These are phyloP conservation scores for Hippocampus kuda DNA, from an alignment of 2,797 vertebrate species.

Conservation along the genomic window DNA sequence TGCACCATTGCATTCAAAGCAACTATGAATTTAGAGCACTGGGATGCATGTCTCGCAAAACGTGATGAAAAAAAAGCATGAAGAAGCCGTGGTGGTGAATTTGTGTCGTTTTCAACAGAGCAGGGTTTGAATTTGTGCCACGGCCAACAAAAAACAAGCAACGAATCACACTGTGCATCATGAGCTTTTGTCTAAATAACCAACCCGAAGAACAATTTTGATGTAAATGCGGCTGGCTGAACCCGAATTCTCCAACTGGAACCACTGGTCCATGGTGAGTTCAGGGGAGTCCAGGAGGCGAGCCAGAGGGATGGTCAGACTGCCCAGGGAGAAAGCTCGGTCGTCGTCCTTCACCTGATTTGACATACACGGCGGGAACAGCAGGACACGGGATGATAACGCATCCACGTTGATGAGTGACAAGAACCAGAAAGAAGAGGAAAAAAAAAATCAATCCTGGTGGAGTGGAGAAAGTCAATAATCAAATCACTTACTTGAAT, in stretches of 20 bases:
- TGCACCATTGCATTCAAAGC: not conserved
- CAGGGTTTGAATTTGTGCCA: not conserved
- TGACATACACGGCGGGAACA: constrained; percentile 3
- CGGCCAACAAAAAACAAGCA: not conserved
- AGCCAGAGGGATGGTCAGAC: constrained; percentile 69
- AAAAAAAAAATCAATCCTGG: not conserved
- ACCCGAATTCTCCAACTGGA: constrained; percentile 78
- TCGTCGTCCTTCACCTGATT: constrained; percentile 84
- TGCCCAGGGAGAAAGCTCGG: constrained; percentile 71
- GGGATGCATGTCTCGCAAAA: too few species aligned
- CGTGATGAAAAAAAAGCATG: too few species aligned
- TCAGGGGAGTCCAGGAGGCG: constrained; percentile 68
- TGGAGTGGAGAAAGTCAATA: not conserved
- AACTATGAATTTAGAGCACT: not conserved
- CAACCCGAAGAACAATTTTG: constrained; percentile 81
- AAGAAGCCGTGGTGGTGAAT: too few species aligned
- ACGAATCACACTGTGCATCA: not conserved
- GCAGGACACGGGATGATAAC: not conserved
- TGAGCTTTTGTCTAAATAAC: constrained; percentile 4
- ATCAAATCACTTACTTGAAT: constrained; percentile 68
- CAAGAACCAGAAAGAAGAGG: not conserved
- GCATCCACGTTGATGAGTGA: not conserved
- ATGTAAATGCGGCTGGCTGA: constrained; percentile 77
- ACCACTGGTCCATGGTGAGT: constrained; percentile 84
- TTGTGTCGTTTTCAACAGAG: not conserved